phyloP scores from a whole-genome alignment of 2,888 invertebrate species.

The Archips crataeganus region DNA sequence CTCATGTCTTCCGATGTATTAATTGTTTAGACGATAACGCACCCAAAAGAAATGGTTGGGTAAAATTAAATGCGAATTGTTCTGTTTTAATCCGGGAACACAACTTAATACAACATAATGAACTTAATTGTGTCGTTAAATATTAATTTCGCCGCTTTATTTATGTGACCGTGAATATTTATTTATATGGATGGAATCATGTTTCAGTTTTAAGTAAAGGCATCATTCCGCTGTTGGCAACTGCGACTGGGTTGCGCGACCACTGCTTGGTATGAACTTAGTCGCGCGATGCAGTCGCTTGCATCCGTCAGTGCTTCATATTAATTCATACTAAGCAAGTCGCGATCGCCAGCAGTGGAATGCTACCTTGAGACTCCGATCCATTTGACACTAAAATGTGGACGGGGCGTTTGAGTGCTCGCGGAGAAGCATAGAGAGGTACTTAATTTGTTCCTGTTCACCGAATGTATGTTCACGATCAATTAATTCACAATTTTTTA shows the following conservation, averaged over 20 bases:
- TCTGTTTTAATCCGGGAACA: neutral
- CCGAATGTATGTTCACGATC: conserved; percentile 3
- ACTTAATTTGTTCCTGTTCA: neutral
- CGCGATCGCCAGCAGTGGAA: too few species aligned
- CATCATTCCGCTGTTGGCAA: too few species aligned
- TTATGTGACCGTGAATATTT: neutral
- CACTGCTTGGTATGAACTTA: too few species aligned
- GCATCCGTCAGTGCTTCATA: too few species aligned
- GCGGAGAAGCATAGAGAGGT: neutral
- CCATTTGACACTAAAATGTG: neutral
- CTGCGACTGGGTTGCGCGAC: too few species aligned
- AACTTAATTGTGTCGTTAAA: neutral
- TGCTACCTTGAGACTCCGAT: neutral
- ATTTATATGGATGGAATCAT: neutral
- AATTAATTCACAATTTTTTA: neutral
- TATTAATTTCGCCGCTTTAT: neutral
- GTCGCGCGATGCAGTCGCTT: too few species aligned
- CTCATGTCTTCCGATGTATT: conserved; percentile 7
- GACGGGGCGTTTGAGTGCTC: neutral
- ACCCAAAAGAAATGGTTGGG: neutral
- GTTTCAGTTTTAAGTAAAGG: neutral
- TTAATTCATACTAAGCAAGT: too few species aligned
- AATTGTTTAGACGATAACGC: conserved; percentile 1
- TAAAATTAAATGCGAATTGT: neutral
- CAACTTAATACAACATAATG: neutral